Evolutionary conservation across 2,113 vertebrate species (phyloP).

Genomic region (Apteryx owenii): DNA sequence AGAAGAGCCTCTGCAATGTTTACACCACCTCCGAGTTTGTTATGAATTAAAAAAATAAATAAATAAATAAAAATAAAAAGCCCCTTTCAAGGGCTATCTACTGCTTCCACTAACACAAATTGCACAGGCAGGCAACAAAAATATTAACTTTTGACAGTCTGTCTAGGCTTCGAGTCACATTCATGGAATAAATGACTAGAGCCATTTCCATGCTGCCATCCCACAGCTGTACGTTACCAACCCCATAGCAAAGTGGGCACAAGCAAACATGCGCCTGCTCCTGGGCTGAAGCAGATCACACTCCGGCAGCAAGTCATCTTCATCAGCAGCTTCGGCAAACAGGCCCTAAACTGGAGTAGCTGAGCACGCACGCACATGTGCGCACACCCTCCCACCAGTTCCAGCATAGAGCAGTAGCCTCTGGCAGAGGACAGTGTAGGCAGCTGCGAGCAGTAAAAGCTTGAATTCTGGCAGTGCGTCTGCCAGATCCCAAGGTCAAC

Average conservation of each 20-base stretch:
- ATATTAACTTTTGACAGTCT: neutral
- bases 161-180: neutral
- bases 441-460: neutral
- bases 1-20: neutral
- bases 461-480: rapidly evolving
- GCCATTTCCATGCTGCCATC: neutral
- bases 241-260: neutral
- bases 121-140: too few relatives aligned
- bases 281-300: neutral
- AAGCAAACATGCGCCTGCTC: rapidly evolving
- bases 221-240: neutral
- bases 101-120: rapidly evolving
- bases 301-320: neutral
- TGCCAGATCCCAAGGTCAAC: neutral
- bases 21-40: too few relatives aligned
- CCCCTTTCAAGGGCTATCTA: too few relatives aligned
- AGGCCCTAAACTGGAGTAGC: neutral
- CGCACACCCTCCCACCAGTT: neutral
- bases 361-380: neutral
- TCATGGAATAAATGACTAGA: neutral
- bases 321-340: neutral
- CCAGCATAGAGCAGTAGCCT: neutral
- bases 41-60: neutral
- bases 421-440: neutral
- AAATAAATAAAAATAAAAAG: too few relatives aligned